Evolutionary conservation across 2,888 invertebrate genomes (phyloP), one percentile per base, ranked within the genome.

Genomic region (Polyommatus icarus): DNA sequence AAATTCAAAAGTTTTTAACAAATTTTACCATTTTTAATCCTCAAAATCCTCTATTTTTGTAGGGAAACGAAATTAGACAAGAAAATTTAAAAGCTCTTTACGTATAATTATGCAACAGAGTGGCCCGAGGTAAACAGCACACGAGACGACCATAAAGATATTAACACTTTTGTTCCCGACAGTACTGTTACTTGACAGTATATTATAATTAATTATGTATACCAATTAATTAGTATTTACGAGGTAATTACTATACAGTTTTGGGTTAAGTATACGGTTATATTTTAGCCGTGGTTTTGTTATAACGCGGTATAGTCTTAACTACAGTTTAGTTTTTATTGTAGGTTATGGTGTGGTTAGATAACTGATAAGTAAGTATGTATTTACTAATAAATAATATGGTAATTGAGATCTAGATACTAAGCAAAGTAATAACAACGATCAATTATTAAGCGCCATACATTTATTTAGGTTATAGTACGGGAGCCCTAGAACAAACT

Each of bases 171-270:
- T 20, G 32, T 32, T n/a, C 77, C 73, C 77, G 24, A 77, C 78
- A 76, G 78, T 80, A 80, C 79, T 67, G 80, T 82, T 80, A 81
- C 80, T 80, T 81, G 78, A 83, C 80, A 82, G 81, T 78, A 80
- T 81, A 83, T 83, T 83, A 82, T 83, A 85, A 85, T 86, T 85
- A 85, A 85, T 85, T 83, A 84, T 80, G 81, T 78, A 81, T 82
- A 82, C 83, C 79, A 81, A 82, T 83, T 82, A 83, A 84, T 83
- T 79, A 77, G 81, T 83, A 84, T 86, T 85, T 85, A 85, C 82
- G 82, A 82, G 76, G 81, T 84, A 83, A 84, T 84, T 83, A 86
- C 54, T 18, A 15, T 54, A 18, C 72, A 24, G 77, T 46, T 57
- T 72, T n/a, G 57, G 36, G 54, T 54, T 75, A 18, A 75, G 24